phyloP scores from a whole-genome alignment of 1,140 invertebrate species.

The Dendrolimus kikuchii region DNA sequence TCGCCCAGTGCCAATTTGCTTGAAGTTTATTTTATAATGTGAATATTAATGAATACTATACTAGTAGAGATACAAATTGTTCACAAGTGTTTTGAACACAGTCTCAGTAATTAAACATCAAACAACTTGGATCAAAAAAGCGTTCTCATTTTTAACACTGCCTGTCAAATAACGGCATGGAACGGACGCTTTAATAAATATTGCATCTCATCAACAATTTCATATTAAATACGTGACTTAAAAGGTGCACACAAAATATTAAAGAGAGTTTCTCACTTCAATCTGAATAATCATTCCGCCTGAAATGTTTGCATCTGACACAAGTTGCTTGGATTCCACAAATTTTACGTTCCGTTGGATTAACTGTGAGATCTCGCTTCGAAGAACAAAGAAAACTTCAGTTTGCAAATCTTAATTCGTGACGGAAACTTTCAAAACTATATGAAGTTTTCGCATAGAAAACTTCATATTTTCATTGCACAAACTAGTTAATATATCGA shows the following conservation, averaged over 20 bases:
- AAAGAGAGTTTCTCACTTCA: conserved; percentile 14
- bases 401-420: conserved; percentile 31
- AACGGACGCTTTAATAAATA: background rate
- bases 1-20: too few species aligned
- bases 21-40: too few species aligned
- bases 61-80: too few species aligned
- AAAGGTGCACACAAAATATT: conserved; percentile 15
- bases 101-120: too few species aligned
- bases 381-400: conserved; percentile 43
- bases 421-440: conserved; percentile 13
- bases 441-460: conserved; percentile 6
- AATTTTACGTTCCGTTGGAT: conserved; percentile 41
- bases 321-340: conserved; percentile 37
- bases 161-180: too few species aligned
- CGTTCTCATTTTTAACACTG: too few species aligned
- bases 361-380: conserved; percentile 26
- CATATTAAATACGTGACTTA: conserved; percentile 19
- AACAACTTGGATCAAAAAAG: too few species aligned
- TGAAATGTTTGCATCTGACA: conserved; percentile 25
- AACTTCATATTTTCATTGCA: too few species aligned
- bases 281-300: conserved; percentile 13
- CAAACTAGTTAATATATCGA: too few species aligned
- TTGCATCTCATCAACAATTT: conserved; percentile 9
- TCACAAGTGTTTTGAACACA: too few species aligned
- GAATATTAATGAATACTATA: too few species aligned